Conservation (phyloP, 2,113 vertebrate species). For the Poeciliopsis turrubarensis region DNA sequence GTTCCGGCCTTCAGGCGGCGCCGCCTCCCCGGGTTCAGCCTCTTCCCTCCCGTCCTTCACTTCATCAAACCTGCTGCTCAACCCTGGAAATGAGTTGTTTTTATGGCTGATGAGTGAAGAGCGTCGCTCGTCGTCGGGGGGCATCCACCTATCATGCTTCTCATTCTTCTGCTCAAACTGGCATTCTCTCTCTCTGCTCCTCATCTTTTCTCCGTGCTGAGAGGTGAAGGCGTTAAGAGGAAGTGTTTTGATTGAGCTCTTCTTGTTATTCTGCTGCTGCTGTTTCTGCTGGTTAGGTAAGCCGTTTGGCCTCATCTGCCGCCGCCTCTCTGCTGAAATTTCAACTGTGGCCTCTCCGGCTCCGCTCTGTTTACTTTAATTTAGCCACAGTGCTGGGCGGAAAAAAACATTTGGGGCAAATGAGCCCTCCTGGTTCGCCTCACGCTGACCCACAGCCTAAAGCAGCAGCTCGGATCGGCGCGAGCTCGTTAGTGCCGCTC, state of each 20-base stretch:
- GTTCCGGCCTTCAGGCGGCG: constrained; percentile 51
- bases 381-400: constrained; percentile 33
- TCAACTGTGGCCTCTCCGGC: constrained; percentile 28
- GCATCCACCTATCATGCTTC: constrained; percentile 16
- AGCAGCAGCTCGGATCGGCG: constrained; percentile 41
- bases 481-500: constrained; percentile 45
- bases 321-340: constrained; percentile 35
- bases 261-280: constrained; percentile 32
- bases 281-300: constrained; percentile 44
- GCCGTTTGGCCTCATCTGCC: constrained; percentile 40
- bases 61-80: constrained; percentile 39
- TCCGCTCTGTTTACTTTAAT: constrained; percentile 52
- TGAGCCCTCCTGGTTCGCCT: constrained; percentile 24
- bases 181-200: constrained; percentile 10
- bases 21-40: constrained; percentile 2
- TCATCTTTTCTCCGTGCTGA: constrained; percentile 9
- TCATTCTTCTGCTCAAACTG: constrained; percentile 16
- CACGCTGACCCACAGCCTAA: constrained; percentile 22
- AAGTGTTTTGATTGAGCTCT: constrained; percentile 67
- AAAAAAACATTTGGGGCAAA: constrained; percentile 47
- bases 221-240: constrained; percentile 53
- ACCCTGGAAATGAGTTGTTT: constrained; percentile 61
- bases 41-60: constrained; percentile 28
- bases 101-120: constrained; percentile 49
- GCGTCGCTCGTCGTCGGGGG: constrained; percentile 24